Conservation (phyloP, 2,113 vertebrate genomes). For the Micronycteris hirsuta region DNA sequence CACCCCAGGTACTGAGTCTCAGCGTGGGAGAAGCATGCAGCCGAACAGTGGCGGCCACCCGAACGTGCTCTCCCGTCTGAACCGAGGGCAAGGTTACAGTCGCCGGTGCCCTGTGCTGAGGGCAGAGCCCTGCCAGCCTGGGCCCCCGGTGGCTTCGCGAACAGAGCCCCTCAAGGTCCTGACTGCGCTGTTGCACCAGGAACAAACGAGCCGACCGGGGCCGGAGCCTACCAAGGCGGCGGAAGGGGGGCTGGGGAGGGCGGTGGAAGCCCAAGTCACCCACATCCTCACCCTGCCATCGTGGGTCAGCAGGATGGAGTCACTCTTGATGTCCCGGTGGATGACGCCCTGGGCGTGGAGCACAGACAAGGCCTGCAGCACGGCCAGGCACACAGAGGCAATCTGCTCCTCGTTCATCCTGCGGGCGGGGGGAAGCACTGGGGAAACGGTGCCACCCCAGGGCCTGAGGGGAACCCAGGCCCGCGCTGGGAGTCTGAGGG, state of each 20-base stretch:
- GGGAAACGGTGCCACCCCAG: background rate
- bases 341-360: constrained; percentile 95
- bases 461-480: background rate
- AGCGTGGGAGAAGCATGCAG: fast-evolving
- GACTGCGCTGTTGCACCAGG: background rate
- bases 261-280: fast-evolving
- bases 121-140: background rate
- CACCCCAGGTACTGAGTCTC: background rate
- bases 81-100: too few species aligned
- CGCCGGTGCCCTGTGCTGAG: fast-evolving
- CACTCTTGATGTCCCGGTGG: constrained; percentile 97
- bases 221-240: fast-evolving
- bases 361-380: constrained; percentile 91
- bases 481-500: background rate
- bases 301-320: constrained; percentile 97
- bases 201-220: background rate
- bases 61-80: fast-evolving
- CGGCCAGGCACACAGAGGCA: constrained; percentile 91
- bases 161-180: background rate
- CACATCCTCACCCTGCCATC: constrained; percentile 86
- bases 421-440: background rate
- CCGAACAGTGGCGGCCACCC: fast-evolving
- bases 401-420: constrained; percentile 99
- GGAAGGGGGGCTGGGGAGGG: too few species aligned
- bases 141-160: fast-evolving